These are phyloP conservation scores for Chymomyza procnemis DNA, from an alignment of 2,888 invertebrate genomes.

Conservation along the genomic window DNA sequence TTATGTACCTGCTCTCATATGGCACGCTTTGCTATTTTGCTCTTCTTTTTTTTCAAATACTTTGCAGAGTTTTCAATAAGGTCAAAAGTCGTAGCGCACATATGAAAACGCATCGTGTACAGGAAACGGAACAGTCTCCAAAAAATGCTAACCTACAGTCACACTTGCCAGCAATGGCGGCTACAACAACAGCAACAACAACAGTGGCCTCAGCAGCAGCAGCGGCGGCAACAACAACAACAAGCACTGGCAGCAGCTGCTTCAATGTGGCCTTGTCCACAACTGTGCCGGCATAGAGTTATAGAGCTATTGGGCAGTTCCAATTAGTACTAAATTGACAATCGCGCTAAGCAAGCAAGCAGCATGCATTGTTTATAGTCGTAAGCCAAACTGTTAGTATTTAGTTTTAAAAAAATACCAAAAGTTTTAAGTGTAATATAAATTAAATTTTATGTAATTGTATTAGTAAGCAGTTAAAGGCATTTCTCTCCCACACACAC, in stretches of 20 bases:
- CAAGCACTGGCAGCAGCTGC: constrained; percentile 8
- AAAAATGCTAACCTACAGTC: constrained; percentile 36
- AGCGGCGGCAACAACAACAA: constrained; percentile 33
- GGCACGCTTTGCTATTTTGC: background rate
- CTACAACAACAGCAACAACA: constrained; percentile 36
- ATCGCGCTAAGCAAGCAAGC: constrained; percentile 60
- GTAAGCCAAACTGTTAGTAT: constrained; percentile 40
- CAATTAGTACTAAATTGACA: constrained; percentile 54
- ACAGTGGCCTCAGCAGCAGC: constrained; percentile 36
- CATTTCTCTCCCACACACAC: constrained; percentile 42
- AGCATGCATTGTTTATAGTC: constrained; percentile 52
- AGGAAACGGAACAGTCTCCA: constrained; percentile 84
- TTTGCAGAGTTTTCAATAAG: constrained; percentile 95
- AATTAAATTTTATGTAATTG: constrained; percentile 34
- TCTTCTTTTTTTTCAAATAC: constrained; percentile 6
- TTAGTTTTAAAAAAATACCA: constrained; percentile 24
- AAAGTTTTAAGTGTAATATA: constrained; percentile 7
- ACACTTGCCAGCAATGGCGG: constrained; percentile 10
- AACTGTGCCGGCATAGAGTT: background rate
- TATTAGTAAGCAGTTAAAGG: constrained; percentile 55
- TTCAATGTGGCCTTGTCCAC: background rate
- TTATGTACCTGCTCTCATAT: constrained; percentile 32
- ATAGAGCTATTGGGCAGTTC: background rate
- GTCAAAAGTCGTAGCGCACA: constrained; percentile 99
- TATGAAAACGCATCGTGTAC: constrained; percentile 98